Evolutionary conservation across 2,888 invertebrate species (phyloP), one percentile per base, ranked within the genome.

Genomic region (Vandiemenella viatica): DNA sequence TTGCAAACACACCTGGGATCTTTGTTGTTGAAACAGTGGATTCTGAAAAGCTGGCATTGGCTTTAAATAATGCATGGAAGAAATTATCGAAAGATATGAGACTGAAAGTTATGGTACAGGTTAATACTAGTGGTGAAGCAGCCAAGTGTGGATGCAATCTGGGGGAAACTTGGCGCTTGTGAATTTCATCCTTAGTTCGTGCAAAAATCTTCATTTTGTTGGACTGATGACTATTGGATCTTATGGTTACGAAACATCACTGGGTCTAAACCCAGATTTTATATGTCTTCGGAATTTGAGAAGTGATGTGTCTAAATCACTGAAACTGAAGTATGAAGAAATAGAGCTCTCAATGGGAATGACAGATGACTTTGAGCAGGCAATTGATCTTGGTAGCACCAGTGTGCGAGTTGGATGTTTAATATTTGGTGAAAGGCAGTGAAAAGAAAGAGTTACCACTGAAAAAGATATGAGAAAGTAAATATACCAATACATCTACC

Each of bases 171-270:
- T 71, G 5, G 63, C 70, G 13, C 64, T 97, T 1, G 84, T 83
- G 1, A 75, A 79, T 53, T 77, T 81, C 66, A 74, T 98, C 2
- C 59, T 75, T 13, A 75, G 82, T 18, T 79, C 83, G 49, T 92
- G 96, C 61, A 74, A 76, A 48, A 78, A 79, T 61, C 69, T 98
- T 17, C 70, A 83, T 54, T 76, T 95, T 50, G 64, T 74, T 52
- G 98, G 98, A 1, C 69, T 99, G 15, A 99, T 98, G 98, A 97
- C 98, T 0, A 98, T 98, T 58, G 98, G 98, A 2, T 77, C 78
- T 54, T 84, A 79, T 65, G 88, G 85, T 53, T 82, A 82, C 64
- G 81, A 88, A 63, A 65, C 72, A 18, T 65, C 75, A 5, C 68
- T 72, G 53, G 89, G 87, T 1, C 85, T 86, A 0, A 95, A 95